Evolutionary conservation across 2,888 invertebrate genomes (phyloP), one percentile per base, ranked within the genome.

Genomic region (Labia minor): DNA sequence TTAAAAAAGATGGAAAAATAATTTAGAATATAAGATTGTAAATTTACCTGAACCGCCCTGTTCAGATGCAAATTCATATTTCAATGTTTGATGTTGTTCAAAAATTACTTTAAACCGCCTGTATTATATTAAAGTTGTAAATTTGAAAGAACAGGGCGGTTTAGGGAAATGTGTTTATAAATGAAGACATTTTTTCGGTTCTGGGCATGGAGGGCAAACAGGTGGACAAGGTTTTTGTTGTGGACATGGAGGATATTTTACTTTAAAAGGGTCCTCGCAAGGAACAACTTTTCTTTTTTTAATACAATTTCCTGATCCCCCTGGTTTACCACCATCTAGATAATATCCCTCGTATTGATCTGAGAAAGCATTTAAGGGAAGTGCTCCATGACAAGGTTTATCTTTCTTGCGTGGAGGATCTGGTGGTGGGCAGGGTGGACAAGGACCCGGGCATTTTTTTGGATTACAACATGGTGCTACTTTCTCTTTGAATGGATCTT

Each of bases 31-130:
- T 4, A 49, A 49, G 3, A 49, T 49, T 6, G 26, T 26, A 6
- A 26, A 26, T 49, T 49, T 49, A 49, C 49, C 49, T 49, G 4
- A 49, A 49, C 49, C 49, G 49, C 49, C 49, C 49, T 49, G 49
- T 49, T 49, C 49, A 3, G 26, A 3, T 3, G 26, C 8, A 26
- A 26, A 26, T 26, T 8, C 26, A 26, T 6, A 26, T 26, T 49
- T 49, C 16, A 49, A 49, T n/a, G 14, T n/a, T n/a, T n/a, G n/a
- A n/a, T 2, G 49, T 49, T 49, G 49, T 14, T 4, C 49, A 10
- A 26, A 49, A 49, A 49, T n/a, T 14, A 49, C 49, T 49, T 49
- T 26, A 3, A 16, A n/a, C n/a, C 6, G 49, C 49, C 49, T 49
- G 2, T 49, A 10, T 49, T 26, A 8, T 6, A 8, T 26, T n/a